Evolutionary conservation across 1,140 invertebrate species (phyloP).

Genomic region (Agraylea sexmaculata): DNA sequence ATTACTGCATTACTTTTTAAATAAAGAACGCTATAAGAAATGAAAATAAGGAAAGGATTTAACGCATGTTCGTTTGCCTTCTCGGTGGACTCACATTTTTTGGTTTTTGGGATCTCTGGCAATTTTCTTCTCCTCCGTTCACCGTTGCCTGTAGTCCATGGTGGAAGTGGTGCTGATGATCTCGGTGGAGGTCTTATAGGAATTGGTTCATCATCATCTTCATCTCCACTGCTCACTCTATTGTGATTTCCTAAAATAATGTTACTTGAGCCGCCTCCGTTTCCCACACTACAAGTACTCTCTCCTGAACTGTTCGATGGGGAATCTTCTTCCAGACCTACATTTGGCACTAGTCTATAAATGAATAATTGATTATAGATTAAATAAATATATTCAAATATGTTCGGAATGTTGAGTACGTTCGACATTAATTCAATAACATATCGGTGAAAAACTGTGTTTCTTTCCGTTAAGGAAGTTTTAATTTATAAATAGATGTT

Average conservation of each 20-base stretch:
- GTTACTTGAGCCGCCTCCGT: constrained; percentile 12
- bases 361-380: constrained; percentile 10
- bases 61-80: no score
- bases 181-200: constrained; percentile 23
- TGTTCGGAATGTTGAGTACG: no score
- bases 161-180: constrained; percentile 26
- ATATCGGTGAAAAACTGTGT: no score
- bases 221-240: constrained; percentile 23
- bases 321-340: constrained; percentile 62
- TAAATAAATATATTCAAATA: no score
- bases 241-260: constrained; percentile 9
- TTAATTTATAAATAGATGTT: no score
- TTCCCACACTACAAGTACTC: constrained; percentile 29
- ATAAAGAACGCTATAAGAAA: no score
- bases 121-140: constrained; percentile 65
- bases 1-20: no score
- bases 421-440: no score
- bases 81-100: constrained; percentile 55
- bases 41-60: no score
- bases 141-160: constrained; percentile 28
- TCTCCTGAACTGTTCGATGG: constrained; percentile 64
- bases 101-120: constrained; percentile 77
- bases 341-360: constrained; percentile 63
- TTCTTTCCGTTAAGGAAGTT: no score
- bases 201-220: constrained; percentile 32